phyloP scores from a whole-genome alignment of 53 echinoderm and acorn worm species.

The Echinarachnius parma region DNA sequence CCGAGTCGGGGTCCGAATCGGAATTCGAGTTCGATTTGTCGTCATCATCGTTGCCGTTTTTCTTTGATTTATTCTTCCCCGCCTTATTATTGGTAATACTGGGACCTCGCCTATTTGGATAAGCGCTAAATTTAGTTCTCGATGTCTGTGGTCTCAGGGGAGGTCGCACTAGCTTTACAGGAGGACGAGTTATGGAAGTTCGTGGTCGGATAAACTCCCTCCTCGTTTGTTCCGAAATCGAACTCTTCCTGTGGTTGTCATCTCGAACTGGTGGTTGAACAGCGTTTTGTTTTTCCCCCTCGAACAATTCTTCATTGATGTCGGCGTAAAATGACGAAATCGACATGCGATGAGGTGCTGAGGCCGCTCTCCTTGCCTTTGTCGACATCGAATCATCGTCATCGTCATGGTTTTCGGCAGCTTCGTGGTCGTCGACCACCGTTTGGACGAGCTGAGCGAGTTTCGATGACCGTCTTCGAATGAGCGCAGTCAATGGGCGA shows the following conservation, averaged over 20 bases:
- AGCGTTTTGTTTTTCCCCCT: too few relatives aligned
- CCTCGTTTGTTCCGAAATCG: slow-evolving; percentile 1
- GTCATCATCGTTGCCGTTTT: neutral
- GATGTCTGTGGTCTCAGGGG: neutral
- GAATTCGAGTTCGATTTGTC: slow-evolving; percentile 22
- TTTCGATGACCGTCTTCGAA: slow-evolving; percentile 34
- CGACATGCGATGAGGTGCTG: slow-evolving; percentile 41
- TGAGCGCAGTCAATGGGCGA: slow-evolving; percentile 30
- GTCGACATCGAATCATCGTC: neutral
- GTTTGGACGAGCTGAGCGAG: slow-evolving; percentile 27
- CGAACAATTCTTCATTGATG: too few relatives aligned
- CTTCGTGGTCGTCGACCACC: neutral
- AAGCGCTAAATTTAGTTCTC: slow-evolving; percentile 11
- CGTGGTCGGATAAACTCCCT: slow-evolving; percentile 4
- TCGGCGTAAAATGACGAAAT: slow-evolving; percentile 38
- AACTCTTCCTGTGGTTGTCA: neutral
- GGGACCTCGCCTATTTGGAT: neutral
- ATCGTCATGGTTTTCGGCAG: neutral
- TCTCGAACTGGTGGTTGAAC: neutral
- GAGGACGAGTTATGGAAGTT: slow-evolving; percentile 1
- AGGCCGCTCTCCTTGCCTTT: neutral
- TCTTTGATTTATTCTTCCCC: too few relatives aligned
- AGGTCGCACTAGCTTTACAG: neutral
- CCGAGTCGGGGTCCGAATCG: slow-evolving; percentile 27
- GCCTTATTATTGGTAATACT: too few relatives aligned